Evolutionary conservation across 1,140 invertebrate genomes (phyloP).

Genomic region (Drosophila suzukii): DNA sequence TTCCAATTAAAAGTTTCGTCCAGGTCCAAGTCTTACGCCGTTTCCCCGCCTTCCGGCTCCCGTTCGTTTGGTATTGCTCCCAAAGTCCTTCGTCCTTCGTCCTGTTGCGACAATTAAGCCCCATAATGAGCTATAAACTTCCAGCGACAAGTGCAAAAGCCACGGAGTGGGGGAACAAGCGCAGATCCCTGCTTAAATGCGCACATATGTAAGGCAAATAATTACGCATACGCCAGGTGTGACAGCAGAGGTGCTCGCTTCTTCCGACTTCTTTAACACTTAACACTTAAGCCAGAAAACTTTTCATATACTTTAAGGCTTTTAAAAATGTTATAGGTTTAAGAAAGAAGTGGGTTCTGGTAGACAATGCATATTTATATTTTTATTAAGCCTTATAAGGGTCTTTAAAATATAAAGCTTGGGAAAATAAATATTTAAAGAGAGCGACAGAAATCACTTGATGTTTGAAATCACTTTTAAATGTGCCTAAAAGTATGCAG

Average conservation of each 20-base stretch:
- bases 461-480: no score
- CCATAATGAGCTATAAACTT: slow-evolving; percentile 78
- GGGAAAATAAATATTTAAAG: no score
- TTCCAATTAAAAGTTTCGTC: slow-evolving; percentile 76
- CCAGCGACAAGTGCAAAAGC: slow-evolving; percentile 20
- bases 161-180: background rate
- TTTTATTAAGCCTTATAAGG: no score
- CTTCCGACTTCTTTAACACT: no score
- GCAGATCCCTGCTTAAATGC: slow-evolving; percentile 16
- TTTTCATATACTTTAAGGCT: background rate
- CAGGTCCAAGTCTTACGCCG: slow-evolving; percentile 41
- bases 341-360: background rate
- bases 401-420: no score
- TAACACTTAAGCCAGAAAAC: background rate
- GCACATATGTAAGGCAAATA: slow-evolving; percentile 35
- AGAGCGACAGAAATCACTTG: no score
- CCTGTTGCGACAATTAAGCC: slow-evolving; percentile 64
- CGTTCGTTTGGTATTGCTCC: slow-evolving; percentile 10
- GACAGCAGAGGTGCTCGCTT: background rate
- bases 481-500: no score
- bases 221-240: slow-evolving; percentile 57
- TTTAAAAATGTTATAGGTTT: background rate
- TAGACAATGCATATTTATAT: no score
- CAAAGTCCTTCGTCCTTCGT: background rate
- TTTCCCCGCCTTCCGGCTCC: background rate